Percentiles rank a stretch among this genome's conserved stretches.
These are phyloP conservation scores for Teleopsis dalmanni DNA, from an alignment of 1,140 invertebrate species.

Conservation along the genomic window DNA sequence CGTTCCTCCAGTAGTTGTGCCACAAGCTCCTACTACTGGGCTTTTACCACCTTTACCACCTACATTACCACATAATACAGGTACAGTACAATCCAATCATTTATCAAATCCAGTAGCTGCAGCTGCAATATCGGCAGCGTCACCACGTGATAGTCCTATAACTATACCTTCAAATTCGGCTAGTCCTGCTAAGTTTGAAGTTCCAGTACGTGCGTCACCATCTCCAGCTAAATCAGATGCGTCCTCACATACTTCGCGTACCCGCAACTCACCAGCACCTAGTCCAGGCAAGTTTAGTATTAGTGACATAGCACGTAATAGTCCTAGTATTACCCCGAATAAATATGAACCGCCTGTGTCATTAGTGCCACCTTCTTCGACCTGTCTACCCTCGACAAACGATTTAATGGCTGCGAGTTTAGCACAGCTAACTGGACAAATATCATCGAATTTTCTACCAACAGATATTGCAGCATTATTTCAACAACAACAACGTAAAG, in stretches of 20 bases:
- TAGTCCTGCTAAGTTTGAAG: constrained; percentile 42
- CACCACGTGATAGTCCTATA: constrained; percentile 37
- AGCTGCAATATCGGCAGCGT: not conserved
- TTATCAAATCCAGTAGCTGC: not conserved
- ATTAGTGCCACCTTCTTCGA: constrained; percentile 22
- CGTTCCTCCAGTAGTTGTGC: not conserved
- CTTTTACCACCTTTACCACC: constrained; percentile 12
- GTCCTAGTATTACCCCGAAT: constrained; percentile 39
- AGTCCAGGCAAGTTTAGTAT: constrained; percentile 40
- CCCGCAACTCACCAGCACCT: constrained; percentile 35
- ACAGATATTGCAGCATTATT: constrained; percentile 32
- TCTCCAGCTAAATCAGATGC: constrained; percentile 42
- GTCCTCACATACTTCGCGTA: constrained; percentile 29
- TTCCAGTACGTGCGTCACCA: constrained; percentile 35
- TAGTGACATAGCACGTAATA: constrained; percentile 37
- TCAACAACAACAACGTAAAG: constrained; percentile 28
- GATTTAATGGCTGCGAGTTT: constrained; percentile 41
- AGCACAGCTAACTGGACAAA: constrained; percentile 34
- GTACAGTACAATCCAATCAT: no score
- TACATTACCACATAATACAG: not conserved
- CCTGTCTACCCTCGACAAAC: constrained; percentile 30
- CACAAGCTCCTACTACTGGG: constrained; percentile 1
- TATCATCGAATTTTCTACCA: constrained; percentile 36
- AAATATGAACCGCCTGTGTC: constrained; percentile 6
- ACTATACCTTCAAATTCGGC: constrained; percentile 40